Percentiles rank a stretch among this genome's conserved stretches.
phyloP scores from a whole-genome alignment of 2,888 invertebrate genomes.

The Morinoia aosen region DNA sequence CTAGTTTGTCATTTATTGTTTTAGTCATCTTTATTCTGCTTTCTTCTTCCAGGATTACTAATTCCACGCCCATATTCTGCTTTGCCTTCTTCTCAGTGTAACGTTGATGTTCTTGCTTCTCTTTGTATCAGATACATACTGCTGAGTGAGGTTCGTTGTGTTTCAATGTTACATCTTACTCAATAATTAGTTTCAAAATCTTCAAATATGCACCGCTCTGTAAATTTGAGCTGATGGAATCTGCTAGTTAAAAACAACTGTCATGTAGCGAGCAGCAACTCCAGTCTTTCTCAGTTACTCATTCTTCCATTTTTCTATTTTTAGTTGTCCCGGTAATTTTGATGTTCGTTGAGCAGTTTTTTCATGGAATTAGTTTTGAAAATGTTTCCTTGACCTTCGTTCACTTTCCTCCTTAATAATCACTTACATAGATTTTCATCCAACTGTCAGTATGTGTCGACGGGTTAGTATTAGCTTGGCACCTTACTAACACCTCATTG shows the following conservation, averaged over 20 bases:
- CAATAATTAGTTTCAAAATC: too few species aligned
- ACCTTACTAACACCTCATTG: not conserved
- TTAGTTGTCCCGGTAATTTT: not conserved
- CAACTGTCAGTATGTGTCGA: not conserved
- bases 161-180: not conserved
- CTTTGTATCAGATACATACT: not conserved
- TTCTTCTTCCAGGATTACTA: not conserved
- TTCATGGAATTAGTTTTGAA: not conserved
- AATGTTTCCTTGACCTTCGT: not conserved
- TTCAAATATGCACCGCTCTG: too few species aligned
- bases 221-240: too few species aligned
- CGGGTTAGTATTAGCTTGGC: not conserved
- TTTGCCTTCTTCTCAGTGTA: not conserved
- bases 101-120: not conserved
- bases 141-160: not conserved
- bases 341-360: not conserved
- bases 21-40: not conserved
- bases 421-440: not conserved
- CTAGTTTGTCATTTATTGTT: not conserved
- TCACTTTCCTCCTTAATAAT: not conserved
- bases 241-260: too few species aligned
- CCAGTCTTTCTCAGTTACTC: not conserved
- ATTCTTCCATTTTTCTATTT: not conserved
- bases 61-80: not conserved
- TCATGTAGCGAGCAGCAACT: not conserved